phyloP scores from a whole-genome alignment of 2,797 vertebrate genomes.

The Pseudochirops cupreus region DNA sequence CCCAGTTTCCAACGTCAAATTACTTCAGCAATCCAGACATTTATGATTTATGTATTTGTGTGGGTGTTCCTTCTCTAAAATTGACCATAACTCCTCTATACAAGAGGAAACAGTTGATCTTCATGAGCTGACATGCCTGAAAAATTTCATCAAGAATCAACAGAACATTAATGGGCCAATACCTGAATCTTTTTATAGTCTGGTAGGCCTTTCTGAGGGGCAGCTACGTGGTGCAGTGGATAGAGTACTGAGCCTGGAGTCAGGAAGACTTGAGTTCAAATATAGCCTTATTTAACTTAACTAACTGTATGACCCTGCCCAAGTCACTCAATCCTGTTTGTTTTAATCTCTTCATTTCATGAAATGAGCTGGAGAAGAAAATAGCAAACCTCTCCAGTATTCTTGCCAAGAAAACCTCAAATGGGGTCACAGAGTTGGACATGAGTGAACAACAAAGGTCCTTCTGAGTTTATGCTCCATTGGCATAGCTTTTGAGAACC shows the following conservation, averaged over 20 bases:
- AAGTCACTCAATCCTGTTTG: background rate
- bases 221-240: background rate
- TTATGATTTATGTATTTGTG: background rate
- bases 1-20: background rate
- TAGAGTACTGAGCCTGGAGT: background rate
- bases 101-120: background rate
- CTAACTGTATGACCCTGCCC: background rate
- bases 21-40: background rate
- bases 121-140: background rate
- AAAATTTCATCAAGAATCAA: background rate
- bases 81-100: background rate
- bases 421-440: background rate
- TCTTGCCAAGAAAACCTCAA: background rate
- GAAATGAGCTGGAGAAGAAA: background rate
- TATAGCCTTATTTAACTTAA: background rate
- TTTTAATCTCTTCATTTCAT: background rate
- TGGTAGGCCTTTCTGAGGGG: background rate
- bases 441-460: background rate
- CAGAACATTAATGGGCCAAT: background rate
- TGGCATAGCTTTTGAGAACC: background rate
- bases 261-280: background rate
- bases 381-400: background rate
- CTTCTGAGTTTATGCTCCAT: background rate
- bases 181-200: background rate
- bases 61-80: background rate